Evolutionary conservation across 2,113 vertebrate species (phyloP), one percentile per base, ranked within the genome.

Genomic region (Paramormyrops kingsleyae): DNA sequence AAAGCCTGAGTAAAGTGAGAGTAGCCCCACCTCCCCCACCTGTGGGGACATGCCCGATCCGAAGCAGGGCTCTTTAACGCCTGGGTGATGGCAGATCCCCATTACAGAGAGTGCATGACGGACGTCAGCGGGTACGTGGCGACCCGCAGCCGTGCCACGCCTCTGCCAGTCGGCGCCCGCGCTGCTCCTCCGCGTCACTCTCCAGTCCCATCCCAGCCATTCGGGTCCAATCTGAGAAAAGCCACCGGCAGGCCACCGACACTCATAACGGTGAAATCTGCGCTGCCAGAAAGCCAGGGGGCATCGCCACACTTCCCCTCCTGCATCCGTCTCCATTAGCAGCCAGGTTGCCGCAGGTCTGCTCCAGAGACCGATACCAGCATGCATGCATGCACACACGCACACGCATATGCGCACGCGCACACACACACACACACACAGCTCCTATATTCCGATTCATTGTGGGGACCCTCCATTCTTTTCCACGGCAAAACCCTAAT

Each of bases 331-430:
- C 62, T 70, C 27, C 10, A 31, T 70, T 4, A 70, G 10, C 62
- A 31, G 27, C 27, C 27, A 13, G 62, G n/a, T 13, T 27, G 62
- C 62, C 62, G 3, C 62, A 70, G 62, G 62, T 70, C 27, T 70
- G 10, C n/a, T 66, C 62, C 62, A 12, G 3, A 66, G n/a, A 66
- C 24, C n/a, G 35, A 27, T 35, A 15, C n/a, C 7, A 7, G 15
- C 52, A 44, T 39, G 52, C 83, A n/a, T 83, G 8, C 31, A 47
- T 13, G 1, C 87, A 88, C 9, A 39, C 70, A 88, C 80, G n/a
- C n/a, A 90, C 90, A 47, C 74, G 3, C 87, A 88, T 2, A 44
- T 17, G 24, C 66, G 84, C 70, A 90, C 90, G 49, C 80, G 53
- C 83, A 87, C 80, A 87, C 70, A 87, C 88, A 31, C 46, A 39